These are phyloP conservation scores for Petrocephalus sullivani DNA, from an alignment of 2,797 vertebrate genomes.

Conservation along the genomic window DNA sequence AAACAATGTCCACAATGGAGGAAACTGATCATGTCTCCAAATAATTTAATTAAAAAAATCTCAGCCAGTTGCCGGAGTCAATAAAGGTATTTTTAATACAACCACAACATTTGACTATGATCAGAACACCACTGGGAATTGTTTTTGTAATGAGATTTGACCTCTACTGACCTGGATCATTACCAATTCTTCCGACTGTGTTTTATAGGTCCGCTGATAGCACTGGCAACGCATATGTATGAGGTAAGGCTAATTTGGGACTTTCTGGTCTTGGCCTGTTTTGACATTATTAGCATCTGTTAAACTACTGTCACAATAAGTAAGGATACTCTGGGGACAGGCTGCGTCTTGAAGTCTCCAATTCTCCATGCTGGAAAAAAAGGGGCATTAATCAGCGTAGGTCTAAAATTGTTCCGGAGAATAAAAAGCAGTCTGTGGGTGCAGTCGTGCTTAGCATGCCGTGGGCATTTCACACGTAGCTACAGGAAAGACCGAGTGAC, in stretches of 20 bases:
- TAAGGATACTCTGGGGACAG: background rate
- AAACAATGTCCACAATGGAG: background rate
- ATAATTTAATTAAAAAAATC: background rate
- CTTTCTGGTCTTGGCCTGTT: background rate
- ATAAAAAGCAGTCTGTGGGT: background rate
- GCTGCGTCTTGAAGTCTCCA: background rate
- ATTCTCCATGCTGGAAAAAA: background rate
- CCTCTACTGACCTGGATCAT: background rate
- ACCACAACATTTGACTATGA: background rate
- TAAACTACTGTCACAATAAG: slow-evolving; percentile 5
- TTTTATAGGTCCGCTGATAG: background rate
- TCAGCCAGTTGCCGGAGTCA: background rate
- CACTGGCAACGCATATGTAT: background rate
- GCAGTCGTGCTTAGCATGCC: background rate
- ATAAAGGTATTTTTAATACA: background rate
- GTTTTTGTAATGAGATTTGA: background rate
- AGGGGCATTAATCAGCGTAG: background rate
- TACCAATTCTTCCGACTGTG: background rate
- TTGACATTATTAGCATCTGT: slow-evolving; percentile 7
- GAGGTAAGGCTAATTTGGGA: background rate
- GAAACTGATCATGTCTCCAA: background rate
- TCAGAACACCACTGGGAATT: background rate
- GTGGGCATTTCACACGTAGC: background rate
- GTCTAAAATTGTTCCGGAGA: background rate
- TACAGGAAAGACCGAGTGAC: background rate